Percentiles rank a stretch among this genome's conserved stretches.
Evolutionary conservation across 1,140 invertebrate species (phyloP).

Genomic region (Bombus confusus): DNA sequence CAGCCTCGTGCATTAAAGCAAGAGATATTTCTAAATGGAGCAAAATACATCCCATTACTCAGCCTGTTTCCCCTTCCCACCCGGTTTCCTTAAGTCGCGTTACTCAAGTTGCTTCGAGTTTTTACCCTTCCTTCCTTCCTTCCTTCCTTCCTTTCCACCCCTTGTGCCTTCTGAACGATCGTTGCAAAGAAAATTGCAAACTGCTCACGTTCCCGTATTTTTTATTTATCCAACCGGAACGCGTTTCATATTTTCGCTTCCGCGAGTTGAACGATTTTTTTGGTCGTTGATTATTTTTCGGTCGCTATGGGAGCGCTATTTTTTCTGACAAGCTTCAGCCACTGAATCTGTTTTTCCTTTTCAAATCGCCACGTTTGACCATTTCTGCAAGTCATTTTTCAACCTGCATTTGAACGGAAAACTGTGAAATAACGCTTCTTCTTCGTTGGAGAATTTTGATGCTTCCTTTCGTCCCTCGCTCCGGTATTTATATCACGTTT

Average conservation of each 20-base stretch:
- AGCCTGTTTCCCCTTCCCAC: neutral
- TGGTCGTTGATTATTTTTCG: constrained; percentile 5
- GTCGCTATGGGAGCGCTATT: neutral
- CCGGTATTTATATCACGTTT: neutral
- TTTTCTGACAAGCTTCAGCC: neutral
- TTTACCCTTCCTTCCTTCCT: constrained; percentile 33
- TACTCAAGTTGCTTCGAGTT: constrained; percentile 36
- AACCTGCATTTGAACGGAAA: neutral
- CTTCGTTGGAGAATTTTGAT: neutral
- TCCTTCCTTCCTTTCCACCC: neutral
- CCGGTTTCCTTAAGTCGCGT: constrained; percentile 41
- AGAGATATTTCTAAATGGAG: constrained; percentile 33
- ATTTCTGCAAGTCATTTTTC: too few relatives aligned
- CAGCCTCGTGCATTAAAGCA: constrained; percentile 1
- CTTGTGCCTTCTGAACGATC: constrained; percentile 41
- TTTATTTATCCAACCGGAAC: constrained; percentile 1
- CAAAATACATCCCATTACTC: constrained; percentile 58
- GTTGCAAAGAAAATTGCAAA: constrained; percentile 12
- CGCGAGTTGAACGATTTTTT: constrained; percentile 10
- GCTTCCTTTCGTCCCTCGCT: neutral
- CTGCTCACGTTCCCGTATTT: neutral
- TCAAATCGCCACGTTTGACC: neutral
- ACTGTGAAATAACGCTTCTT: neutral
- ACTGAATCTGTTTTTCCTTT: neutral
- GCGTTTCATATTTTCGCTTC: constrained; percentile 7